phyloP scores from a whole-genome alignment of 1,140 invertebrate genomes.

The Amyelois transitella region DNA sequence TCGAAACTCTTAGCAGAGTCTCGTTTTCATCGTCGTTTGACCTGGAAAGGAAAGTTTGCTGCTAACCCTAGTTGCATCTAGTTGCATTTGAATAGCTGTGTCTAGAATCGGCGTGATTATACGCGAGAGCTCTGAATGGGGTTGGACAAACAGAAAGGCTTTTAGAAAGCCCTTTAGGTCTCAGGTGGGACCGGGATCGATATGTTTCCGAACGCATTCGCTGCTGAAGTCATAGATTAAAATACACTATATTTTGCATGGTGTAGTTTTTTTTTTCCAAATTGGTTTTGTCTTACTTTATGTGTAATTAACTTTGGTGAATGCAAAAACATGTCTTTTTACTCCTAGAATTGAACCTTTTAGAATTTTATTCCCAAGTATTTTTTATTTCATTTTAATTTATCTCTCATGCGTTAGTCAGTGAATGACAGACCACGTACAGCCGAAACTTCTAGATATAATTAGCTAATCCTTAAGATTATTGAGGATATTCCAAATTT shows the following conservation, averaged over 20 bases:
- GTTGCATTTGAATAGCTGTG: conserved; percentile 35
- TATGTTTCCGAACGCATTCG: conserved; percentile 4
- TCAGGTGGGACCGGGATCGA: conserved; percentile 20
- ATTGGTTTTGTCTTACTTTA: too few relatives aligned
- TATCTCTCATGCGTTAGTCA: too few relatives aligned
- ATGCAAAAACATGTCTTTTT: too few relatives aligned
- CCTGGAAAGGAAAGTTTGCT: conserved; percentile 1
- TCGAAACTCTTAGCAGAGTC: neutral
- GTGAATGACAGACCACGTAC: too few relatives aligned
- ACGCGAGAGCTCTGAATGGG: conserved; percentile 32
- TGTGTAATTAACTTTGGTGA: too few relatives aligned
- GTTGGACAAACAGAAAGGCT: conserved; percentile 54
- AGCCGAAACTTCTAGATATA: too few relatives aligned
- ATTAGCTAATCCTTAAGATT: too few relatives aligned
- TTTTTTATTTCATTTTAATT: too few relatives aligned
- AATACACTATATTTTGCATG: neutral
- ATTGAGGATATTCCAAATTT: too few relatives aligned
- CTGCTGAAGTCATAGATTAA: neutral
- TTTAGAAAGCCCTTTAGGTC: conserved; percentile 42
- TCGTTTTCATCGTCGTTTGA: neutral
- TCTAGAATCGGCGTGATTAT: conserved; percentile 45
- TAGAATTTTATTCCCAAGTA: too few relatives aligned
- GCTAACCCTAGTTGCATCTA: conserved; percentile 6
- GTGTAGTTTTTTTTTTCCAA: too few relatives aligned
- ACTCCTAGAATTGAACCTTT: too few relatives aligned